Percentiles rank a stretch among this genome's conserved stretches.
Evolutionary conservation across 2,888 invertebrate genomes (phyloP).

Genomic region (Agrilus biguttatus): DNA sequence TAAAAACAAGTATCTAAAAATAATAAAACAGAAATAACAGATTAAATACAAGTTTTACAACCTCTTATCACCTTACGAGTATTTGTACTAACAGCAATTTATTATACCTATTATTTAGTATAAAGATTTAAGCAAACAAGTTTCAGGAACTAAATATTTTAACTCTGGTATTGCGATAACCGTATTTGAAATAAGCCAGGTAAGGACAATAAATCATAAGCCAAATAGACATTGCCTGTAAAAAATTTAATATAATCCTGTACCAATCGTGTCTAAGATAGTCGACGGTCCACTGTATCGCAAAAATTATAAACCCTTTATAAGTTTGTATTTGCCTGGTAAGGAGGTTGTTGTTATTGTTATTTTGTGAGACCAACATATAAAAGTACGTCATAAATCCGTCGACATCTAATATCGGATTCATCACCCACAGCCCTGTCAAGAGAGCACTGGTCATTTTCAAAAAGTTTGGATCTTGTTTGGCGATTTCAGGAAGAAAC

Average conservation of each 20-base stretch:
- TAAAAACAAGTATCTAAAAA: too few species aligned
- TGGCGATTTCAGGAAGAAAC: constrained; percentile 44
- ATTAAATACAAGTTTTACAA: too few species aligned
- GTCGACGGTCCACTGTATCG: too few species aligned
- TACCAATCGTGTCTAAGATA: too few species aligned
- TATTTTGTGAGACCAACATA: constrained; percentile 9
- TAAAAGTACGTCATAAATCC: constrained; percentile 36
- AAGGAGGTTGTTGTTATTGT: constrained; percentile 8
- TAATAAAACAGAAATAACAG: too few species aligned
- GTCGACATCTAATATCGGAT: constrained; percentile 44
- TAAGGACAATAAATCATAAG: constrained; percentile 55
- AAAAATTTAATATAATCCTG: constrained; percentile 29
- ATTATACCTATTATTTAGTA: too few species aligned
- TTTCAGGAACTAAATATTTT: too few species aligned
- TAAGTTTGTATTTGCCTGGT: too few species aligned
- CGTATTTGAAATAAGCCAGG: constrained; percentile 51
- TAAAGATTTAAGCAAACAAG: too few species aligned
- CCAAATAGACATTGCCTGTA: constrained; percentile 42
- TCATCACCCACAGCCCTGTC: constrained; percentile 53
- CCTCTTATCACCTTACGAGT: too few species aligned
- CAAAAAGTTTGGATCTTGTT: constrained; percentile 46
- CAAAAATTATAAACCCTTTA: too few species aligned
- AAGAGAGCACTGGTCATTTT: constrained; percentile 49
- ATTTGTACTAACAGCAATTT: too few species aligned
- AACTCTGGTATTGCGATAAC: constrained; percentile 43